These are phyloP conservation scores for Argyrosomus japonicus DNA, from an alignment of 2,113 vertebrate genomes.

Conservation along the genomic window DNA sequence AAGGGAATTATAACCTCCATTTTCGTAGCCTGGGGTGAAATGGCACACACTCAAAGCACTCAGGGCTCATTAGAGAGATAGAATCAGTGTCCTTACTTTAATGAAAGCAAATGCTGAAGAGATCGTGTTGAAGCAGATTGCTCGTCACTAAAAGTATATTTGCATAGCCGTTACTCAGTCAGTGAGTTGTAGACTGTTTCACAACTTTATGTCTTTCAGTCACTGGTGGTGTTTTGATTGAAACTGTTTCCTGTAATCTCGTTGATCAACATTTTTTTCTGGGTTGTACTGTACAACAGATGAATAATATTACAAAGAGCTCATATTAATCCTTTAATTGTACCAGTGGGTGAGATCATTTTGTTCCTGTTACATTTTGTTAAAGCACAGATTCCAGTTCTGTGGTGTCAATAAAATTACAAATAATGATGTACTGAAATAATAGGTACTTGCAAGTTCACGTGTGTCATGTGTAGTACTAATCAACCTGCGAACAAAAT, in stretches of 20 bases:
- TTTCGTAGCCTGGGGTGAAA: slow-evolving; percentile 69
- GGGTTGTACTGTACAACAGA: neutral
- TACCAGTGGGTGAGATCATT: neutral
- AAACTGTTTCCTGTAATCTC: slow-evolving; percentile 8
- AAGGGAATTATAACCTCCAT: slow-evolving; percentile 66
- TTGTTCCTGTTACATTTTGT: neutral
- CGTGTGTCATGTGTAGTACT: no score
- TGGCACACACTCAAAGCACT: slow-evolving; percentile 71
- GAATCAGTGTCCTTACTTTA: slow-evolving; percentile 78
- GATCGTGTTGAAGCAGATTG: slow-evolving; percentile 77
- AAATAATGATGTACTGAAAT: neutral
- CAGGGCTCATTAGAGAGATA: slow-evolving; percentile 81
- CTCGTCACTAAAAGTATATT: slow-evolving; percentile 48
- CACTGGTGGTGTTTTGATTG: slow-evolving; percentile 34
- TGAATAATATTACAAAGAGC: neutral
- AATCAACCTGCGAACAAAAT: no score
- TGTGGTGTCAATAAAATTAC: neutral
- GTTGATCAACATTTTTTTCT: slow-evolving; percentile 6
- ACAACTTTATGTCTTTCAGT: slow-evolving; percentile 55
- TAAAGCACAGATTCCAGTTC: neutral
- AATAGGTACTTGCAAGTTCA: no score
- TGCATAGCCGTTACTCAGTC: slow-evolving; percentile 8
- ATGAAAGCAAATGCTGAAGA: slow-evolving; percentile 60
- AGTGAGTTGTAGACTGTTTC: slow-evolving; percentile 52
- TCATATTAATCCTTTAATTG: neutral